Evolutionary conservation across 2,888 invertebrate genomes (phyloP), one percentile per base, ranked within the genome.

Genomic region (Dioctria rufipes): DNA sequence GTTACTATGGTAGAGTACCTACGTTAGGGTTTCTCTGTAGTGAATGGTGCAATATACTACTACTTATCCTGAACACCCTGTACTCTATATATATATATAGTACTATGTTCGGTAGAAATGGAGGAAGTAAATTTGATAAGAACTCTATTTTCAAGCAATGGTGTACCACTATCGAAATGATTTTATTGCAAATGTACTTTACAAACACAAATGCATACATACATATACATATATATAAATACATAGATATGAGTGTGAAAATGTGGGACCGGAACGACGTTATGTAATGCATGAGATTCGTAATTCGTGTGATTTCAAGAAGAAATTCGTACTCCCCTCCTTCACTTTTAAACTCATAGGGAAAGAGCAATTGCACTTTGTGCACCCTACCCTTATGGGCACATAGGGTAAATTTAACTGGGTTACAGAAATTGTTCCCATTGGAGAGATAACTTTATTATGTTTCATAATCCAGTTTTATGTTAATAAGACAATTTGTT

Each of bases 111-210:
- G 54, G 54, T 54, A n/a, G 11, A 51, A 69, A 69, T 69, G 51
- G 69, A 69, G 40, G 69, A 69, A 69, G 51, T 69, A 69, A 69
- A 69, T 69, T 49, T 69, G 69, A 69, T 69, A 69, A 69, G 51
- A 46, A 51, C 39, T 11, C 25, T 51, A 49, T 37, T 49, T 9
- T n/a, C 39, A 37, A 4, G 54, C 11, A 49, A 51, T 11, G 46
- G 49, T 42, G 65, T 9, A 1, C 40, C 40, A 11, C 3, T 42
- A 40, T 37, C n/a, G 65, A 40, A 65, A 25, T 25, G 25, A 25
- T 25, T 25, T 25, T 25, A 25, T 25, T 25, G 65, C 46, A 39
- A 69, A 69, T 37, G 9, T 25, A 25, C 25, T 25, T 25, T 25
- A 25, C 25, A 1, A 25, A 25, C 25, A 25, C 2, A 25, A 1